These are phyloP conservation scores for Chaetorhynchus papuensis DNA, from an alignment of 2,113 vertebrate species.

Conservation along the genomic window DNA sequence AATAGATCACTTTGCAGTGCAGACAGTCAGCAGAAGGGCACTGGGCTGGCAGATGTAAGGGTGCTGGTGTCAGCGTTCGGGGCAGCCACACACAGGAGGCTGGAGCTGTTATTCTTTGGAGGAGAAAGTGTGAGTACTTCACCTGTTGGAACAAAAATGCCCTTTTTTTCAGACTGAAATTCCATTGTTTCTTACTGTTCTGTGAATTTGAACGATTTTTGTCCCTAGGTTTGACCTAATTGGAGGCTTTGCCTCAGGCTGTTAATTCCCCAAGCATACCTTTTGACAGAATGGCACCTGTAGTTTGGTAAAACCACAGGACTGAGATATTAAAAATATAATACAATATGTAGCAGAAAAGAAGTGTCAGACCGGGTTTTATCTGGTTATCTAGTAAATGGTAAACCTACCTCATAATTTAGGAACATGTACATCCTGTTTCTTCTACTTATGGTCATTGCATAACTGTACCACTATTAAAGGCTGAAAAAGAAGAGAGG, in stretches of 20 bases:
- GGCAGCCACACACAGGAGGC: not conserved
- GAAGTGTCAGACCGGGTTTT: not conserved
- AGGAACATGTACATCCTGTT: not conserved
- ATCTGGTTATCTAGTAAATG: not conserved
- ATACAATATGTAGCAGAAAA: not conserved
- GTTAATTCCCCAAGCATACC: not conserved
- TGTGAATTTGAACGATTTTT: not conserved
- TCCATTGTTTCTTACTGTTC: not conserved
- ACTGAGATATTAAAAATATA: not conserved
- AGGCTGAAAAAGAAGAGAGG: not conserved
- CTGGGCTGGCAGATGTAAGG: not conserved
- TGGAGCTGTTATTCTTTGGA: not conserved
- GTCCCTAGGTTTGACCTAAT: slow-evolving; percentile 14
- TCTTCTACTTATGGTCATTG: not conserved
- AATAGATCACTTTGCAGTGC: not conserved
- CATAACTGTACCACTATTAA: not conserved
- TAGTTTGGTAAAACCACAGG: not conserved
- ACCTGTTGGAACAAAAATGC: not conserved
- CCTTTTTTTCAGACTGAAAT: not conserved
- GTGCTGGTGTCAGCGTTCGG: not conserved
- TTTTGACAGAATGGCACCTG: not conserved
- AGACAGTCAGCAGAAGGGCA: not conserved
- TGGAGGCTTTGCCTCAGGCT: slow-evolving; percentile 16
- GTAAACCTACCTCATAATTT: not conserved
- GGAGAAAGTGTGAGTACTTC: not conserved